Evolutionary conservation across 2,888 invertebrate genomes (phyloP), one percentile per base, ranked within the genome.

Genomic region (Tipula confusa): DNA sequence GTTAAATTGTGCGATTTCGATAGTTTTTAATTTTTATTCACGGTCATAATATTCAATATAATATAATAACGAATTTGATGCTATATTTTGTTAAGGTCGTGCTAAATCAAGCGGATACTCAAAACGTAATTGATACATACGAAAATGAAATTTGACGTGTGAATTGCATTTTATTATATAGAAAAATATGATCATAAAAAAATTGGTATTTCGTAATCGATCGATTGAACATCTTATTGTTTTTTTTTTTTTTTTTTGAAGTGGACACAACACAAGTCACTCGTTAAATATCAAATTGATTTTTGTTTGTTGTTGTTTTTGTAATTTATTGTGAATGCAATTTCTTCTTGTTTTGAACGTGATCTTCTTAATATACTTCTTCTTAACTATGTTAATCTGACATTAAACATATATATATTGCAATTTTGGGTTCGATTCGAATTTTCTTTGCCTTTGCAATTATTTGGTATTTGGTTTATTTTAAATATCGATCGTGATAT

Each of bases 381-480:
- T 24, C 24, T 64, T 43, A 36, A 43, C 15, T 43, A 31, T 64
- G n/a, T 7, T 24, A 9, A 64, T 24, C 64, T 64, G 64, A 11
- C 64, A 64, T 64, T 64, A 64, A 64, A 64, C 24, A 24, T 64
- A 24, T 64, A 9, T 64, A 24, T 64, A 64, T 9, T 24, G 24
- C 64, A 64, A 64, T 64, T 64, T 64, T 24, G 64, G 64, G 64
- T 64, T 64, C 64, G 64, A 64, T 64, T 64, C 64, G 43, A 43
- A 43, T 43, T 43, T 43, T 64, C 64, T 24, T 18, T 48, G 48
- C 48, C 15, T 48, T 48, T 48, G 48, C 18, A 64, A 64, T 24
- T 24, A 64, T 64, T 64, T 64, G 64, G 18, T 64, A 64, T 64
- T 64, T 64, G 64, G 64, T 64, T 64, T 7, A 64, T 64, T 24